phyloP scores from a whole-genome alignment of 2,113 vertebrate species.

The Pandion haliaetus region DNA sequence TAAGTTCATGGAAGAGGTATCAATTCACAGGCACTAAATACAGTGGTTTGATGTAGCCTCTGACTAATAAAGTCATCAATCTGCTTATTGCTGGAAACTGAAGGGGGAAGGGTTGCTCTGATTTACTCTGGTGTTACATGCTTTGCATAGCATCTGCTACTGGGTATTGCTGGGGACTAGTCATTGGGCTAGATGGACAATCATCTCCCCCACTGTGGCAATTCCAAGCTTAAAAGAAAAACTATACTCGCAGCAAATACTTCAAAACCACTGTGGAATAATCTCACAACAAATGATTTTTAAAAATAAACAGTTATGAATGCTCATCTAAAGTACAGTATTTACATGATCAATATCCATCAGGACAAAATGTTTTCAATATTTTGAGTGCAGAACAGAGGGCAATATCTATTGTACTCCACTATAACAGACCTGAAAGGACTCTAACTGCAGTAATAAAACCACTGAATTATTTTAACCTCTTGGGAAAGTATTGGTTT shows the following conservation, averaged over 20 bases:
- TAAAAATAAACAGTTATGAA: not conserved
- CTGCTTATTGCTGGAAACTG: not conserved
- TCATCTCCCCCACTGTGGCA: not conserved
- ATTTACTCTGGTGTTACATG: not conserved
- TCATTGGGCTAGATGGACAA: not conserved
- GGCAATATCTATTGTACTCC: not conserved
- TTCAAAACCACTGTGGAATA: not conserved
- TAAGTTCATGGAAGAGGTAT: not conserved
- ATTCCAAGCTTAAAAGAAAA: not conserved
- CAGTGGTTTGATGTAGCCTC: not conserved
- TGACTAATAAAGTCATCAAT: constrained; percentile 32
- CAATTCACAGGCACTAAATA: not conserved
- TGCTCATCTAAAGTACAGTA: not conserved
- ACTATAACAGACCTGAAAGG: not conserved
- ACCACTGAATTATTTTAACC: not conserved
- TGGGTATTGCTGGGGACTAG: not conserved
- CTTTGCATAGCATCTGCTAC: not conserved
- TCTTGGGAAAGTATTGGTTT: not conserved
- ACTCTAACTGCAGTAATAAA: not conserved
- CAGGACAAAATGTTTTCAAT: not conserved
- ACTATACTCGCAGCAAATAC: not conserved
- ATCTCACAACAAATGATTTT: not conserved
- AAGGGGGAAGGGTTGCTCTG: not conserved
- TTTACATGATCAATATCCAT: not conserved
- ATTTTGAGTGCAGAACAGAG: not conserved